Percentiles rank a stretch among this genome's conserved stretches.
phyloP scores from a whole-genome alignment of 2,888 invertebrate species.

The Cheilosia scutellata region DNA sequence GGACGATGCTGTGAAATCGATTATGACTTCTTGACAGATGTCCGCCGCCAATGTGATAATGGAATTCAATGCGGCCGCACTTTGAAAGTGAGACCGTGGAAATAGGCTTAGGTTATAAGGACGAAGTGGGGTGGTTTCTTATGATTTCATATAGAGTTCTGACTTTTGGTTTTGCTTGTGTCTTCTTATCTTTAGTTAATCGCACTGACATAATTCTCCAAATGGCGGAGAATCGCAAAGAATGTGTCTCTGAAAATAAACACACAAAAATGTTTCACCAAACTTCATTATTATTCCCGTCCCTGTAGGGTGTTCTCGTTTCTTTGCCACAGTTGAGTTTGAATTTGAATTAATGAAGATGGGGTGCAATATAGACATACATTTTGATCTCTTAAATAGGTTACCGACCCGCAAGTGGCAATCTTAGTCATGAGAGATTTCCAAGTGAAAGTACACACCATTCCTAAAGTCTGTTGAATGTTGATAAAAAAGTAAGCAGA shows the following conservation, averaged over 20 bases:
- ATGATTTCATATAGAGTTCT: constrained; percentile 21
- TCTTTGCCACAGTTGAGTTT: neutral
- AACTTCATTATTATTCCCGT: neutral
- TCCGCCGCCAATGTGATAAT: constrained; percentile 73
- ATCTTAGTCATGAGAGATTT: too few species aligned
- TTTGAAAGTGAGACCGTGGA: constrained; percentile 62
- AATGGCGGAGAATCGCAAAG: neutral
- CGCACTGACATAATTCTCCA: constrained; percentile 4
- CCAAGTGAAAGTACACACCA: too few species aligned
- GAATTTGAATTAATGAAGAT: too few species aligned
- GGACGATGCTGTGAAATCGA: constrained; percentile 86
- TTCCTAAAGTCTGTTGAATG: too few species aligned
- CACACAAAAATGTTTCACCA: constrained; percentile 8
- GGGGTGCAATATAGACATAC: too few species aligned
- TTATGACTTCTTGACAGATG: constrained; percentile 85
- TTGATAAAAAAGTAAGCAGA: too few species aligned
- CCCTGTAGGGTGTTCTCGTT: neutral
- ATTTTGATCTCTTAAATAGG: too few species aligned
- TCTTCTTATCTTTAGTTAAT: neutral
- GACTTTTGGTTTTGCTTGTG: neutral
- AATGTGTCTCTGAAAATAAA: constrained; percentile 13
- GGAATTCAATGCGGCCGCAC: constrained; percentile 73
- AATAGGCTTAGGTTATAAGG: constrained; percentile 45
- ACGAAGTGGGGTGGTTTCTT: constrained; percentile 28
- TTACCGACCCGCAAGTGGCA: too few species aligned